phyloP scores from a whole-genome alignment of 2,113 vertebrate species.

The human (Homo sapiens) region DNA sequence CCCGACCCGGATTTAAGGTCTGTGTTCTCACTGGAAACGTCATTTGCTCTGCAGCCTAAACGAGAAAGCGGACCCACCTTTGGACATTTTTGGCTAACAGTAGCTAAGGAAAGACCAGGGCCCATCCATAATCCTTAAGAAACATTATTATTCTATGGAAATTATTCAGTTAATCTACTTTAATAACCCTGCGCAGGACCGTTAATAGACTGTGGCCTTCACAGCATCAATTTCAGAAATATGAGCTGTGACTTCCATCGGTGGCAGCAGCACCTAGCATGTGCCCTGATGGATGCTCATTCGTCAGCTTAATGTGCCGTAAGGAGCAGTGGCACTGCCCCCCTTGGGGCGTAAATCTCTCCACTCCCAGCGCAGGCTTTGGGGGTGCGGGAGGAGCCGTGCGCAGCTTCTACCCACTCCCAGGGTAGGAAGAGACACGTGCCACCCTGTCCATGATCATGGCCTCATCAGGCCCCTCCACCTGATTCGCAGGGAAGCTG shows the following conservation, averaged over 20 bases:
- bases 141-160: conserved; percentile 66
- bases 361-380: neutral
- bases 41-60: neutral
- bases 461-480: neutral
- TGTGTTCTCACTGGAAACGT: neutral
- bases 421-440: accelerated
- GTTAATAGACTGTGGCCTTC: conserved; percentile 59
- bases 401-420: accelerated
- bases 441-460: accelerated
- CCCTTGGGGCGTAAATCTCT: neutral
- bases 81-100: neutral
- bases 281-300: conserved; percentile 20
- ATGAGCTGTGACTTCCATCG: conserved; percentile 77
- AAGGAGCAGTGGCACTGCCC: neutral
- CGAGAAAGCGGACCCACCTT: accelerated
- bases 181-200: conserved; percentile 72
- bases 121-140: conserved; percentile 67
- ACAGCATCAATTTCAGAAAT: conserved; percentile 73
- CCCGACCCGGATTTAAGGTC: accelerated
- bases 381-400: too few relatives aligned
- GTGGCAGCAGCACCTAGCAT: conserved; percentile 2
- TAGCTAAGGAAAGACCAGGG: neutral
- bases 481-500: neutral
- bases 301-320: neutral
- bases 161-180: conserved; percentile 79